Base-by-base conservation (phyloP, 2,113 vertebrate genomes). In the Myotis lucifugus region DNA sequence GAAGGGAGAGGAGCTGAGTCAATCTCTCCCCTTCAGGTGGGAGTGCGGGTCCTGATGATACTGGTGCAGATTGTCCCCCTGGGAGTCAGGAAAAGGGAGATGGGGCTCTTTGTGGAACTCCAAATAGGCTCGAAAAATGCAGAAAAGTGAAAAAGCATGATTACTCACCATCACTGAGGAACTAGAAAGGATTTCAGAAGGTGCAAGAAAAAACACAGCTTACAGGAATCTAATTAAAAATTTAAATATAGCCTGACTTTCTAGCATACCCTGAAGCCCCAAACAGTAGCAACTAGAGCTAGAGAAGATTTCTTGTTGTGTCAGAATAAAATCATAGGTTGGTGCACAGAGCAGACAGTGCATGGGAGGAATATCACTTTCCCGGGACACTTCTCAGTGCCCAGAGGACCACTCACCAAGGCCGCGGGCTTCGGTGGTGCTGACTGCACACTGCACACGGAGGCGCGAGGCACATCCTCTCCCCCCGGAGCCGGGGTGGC, bases 371-470 rank as follows among this genome's bases (percentile, higher is more conserved):
- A 32, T 10, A 61, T 2, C 40, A 13, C 34, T 17, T 59, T 88
- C 25, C 73, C 32, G 13, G 46, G 66, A 56, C 40, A 25, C 1
- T 32, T 27, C 50, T 56, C 78, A 15, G 0, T 0, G 14, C 8
- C 9, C 56, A 21, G 64, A 10, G 15, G 46, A 5, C 21, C 69
- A 98, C 98, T 98, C 82, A 98, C 98, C 42, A 48, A 6, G 32
- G 97, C 8, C 4, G 40, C 11, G 0, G 94, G 67, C 48, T 88
- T 25, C 3, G 97, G 90, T 15, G 97, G 97, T 5, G 95, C 83
- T 0, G 98, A 93, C 77, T 98, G 98, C 34, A 98, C 70, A 6
- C 94, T 91, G 27, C 98, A 98, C 66, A 98, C 48, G 12, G 95
- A 59, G 25, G 96, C 90, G 21, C 40, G 70, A 40, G 97, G 69